Evolutionary conservation across 2,113 vertebrate species (phyloP).

Genomic region (Archocentrus centrarchus): DNA sequence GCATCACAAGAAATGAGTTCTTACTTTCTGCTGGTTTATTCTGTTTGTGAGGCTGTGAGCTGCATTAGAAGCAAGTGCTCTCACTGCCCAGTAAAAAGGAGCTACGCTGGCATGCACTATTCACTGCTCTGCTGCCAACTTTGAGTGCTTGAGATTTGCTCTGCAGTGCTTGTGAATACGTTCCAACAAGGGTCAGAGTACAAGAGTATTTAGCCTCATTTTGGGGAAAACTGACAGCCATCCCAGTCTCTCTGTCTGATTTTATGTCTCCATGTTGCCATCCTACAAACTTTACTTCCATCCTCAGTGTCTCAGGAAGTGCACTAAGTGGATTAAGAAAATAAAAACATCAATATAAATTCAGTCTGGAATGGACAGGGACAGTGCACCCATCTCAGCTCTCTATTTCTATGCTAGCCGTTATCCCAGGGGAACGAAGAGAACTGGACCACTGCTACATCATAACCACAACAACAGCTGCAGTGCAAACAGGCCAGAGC

Average conservation of each 20-base stretch:
- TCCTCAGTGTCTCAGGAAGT: background rate
- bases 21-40: background rate
- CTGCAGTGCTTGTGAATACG: background rate
- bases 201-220: background rate
- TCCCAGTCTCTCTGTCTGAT: background rate
- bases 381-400: constrained; percentile 8
- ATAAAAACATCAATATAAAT: constrained; percentile 3
- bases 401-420: background rate
- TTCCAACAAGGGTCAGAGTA: background rate
- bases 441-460: background rate
- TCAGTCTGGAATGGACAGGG: background rate
- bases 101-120: background rate
- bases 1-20: constrained; percentile 26
- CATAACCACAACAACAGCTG: background rate
- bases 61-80: constrained; percentile 7
- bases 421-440: background rate
- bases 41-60: constrained; percentile 24
- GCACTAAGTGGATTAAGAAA: constrained; percentile 21
- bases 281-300: background rate
- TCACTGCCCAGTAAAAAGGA: constrained; percentile 1
- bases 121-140: too few species aligned
- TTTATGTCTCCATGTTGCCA: background rate
- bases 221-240: background rate
- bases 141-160: too few species aligned
- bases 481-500: background rate